A percentile compares a stretch with the other conserved stretches of the same genome.
Conservation (phyloP, 2,113 vertebrate species). For the Edolisoma coerulescens region DNA sequence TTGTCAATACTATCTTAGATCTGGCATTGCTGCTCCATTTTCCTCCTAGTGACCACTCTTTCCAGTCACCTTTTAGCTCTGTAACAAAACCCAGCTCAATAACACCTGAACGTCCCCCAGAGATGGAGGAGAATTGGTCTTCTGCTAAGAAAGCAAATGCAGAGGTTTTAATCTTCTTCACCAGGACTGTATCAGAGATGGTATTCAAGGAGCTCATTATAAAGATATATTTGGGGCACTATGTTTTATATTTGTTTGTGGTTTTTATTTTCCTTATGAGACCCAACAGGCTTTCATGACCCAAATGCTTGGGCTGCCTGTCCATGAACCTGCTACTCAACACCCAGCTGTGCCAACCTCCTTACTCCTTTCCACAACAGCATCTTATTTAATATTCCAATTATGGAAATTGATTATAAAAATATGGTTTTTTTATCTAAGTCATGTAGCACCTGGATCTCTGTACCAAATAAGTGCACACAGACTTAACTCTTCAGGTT, state of each 20-base stretch:
- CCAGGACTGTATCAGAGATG: not conserved
- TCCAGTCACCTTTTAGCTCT: not conserved
- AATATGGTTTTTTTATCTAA: not conserved
- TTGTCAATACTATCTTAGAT: not conserved
- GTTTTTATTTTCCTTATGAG: not conserved
- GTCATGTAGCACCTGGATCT: not conserved
- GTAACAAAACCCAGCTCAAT: not conserved
- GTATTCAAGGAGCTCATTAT: not conserved
- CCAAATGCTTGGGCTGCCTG: rapidly evolving
- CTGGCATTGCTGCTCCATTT: not conserved
- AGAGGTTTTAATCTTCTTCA: not conserved
- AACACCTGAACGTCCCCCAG: not conserved
- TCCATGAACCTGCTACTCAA: not conserved
- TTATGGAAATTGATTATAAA: not conserved
- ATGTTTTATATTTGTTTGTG: not conserved
- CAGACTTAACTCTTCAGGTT: not conserved
- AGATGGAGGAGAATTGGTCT: not conserved
- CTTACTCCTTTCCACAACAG: not conserved
- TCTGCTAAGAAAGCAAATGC: not conserved
- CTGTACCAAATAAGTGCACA: not conserved
- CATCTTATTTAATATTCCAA: not conserved
- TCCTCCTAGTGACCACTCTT: not conserved
- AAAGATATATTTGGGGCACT: not conserved
- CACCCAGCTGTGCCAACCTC: not conserved
- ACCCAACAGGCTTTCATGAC: not conserved